phyloP scores from a whole-genome alignment of 30 jellyfish, hydroid and myxozoan genomes.

The Aurelia sp. region DNA sequence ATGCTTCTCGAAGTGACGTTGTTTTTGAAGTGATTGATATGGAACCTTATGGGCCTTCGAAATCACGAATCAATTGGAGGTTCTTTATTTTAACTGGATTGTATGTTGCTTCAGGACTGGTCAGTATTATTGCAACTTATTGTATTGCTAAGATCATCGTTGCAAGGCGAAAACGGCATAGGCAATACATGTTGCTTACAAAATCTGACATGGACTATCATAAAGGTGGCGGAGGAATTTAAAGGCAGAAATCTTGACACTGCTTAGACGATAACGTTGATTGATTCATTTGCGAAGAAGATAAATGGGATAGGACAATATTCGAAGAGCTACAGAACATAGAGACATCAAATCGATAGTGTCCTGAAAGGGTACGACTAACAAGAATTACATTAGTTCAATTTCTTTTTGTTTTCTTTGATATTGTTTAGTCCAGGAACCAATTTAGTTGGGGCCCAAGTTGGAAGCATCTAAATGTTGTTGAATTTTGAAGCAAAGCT shows the following conservation, averaged over 20 bases:
- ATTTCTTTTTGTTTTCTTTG: no score
- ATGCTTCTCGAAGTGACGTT: constrained; percentile 67
- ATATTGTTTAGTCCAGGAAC: no score
- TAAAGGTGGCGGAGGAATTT: constrained; percentile 97
- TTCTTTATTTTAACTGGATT: constrained; percentile 71
- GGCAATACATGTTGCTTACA: constrained; percentile 87
- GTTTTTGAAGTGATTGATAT: constrained; percentile 88
- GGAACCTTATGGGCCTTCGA: constrained; percentile 63
- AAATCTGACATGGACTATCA: constrained; percentile 95
- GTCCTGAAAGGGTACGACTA: no score
- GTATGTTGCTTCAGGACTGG: constrained; percentile 71
- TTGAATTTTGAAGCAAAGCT: no score
- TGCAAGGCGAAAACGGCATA: constrained; percentile 74
- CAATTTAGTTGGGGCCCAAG: no score
- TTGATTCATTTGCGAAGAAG: no score
- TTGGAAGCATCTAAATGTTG: no score
- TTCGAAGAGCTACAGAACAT: no score
- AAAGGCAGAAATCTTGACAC: not conserved
- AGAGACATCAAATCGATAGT: no score
- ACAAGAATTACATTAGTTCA: no score
- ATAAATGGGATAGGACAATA: no score
- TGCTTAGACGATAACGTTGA: no score
- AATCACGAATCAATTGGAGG: constrained; percentile 51
- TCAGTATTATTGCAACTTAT: constrained; percentile 68
- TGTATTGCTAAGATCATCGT: constrained; percentile 78